These are phyloP conservation scores for Amblyornis subalaris DNA, from an alignment of 2,113 vertebrate genomes.

Conservation along the genomic window DNA sequence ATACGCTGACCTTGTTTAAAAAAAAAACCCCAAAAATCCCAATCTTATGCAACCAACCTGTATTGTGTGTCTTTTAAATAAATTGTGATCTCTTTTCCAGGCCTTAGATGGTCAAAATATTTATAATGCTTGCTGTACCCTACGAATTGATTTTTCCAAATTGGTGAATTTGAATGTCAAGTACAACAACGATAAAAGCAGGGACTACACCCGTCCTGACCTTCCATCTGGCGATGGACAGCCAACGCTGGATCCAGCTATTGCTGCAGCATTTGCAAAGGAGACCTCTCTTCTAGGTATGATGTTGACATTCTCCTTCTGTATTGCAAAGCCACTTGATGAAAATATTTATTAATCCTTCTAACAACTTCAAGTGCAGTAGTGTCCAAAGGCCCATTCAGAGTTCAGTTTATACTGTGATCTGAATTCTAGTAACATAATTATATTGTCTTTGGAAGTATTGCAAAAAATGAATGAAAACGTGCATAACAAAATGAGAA, in stretches of 20 bases:
- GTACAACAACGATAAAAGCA: slow-evolving; percentile 99
- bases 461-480: not conserved
- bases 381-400: not conserved
- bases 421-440: not conserved
- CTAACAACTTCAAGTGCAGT: not conserved
- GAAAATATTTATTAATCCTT: not conserved
- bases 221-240: slow-evolving; percentile 95
- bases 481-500: not conserved
- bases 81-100: slow-evolving; percentile 67
- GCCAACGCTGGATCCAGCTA: slow-evolving; percentile 84
- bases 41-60: not conserved
- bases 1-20: not conserved
- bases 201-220: slow-evolving; percentile 93
- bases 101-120: slow-evolving; percentile 97
- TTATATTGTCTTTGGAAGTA: not conserved
- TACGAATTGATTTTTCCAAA: slow-evolving; percentile 98
- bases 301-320: slow-evolving; percentile 41
- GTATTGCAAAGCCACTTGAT: not conserved
- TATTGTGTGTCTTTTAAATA: not conserved
- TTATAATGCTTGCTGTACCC: slow-evolving; percentile 96
- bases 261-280: slow-evolving; percentile 90
- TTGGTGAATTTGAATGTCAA: slow-evolving; percentile 98
- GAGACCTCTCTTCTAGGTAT: slow-evolving; percentile 96
- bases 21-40: not conserved
- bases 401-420: not conserved